Evolutionary conservation across 2,797 vertebrate species (phyloP).

Genomic region (Tragelaphus eurycerus): DNA sequence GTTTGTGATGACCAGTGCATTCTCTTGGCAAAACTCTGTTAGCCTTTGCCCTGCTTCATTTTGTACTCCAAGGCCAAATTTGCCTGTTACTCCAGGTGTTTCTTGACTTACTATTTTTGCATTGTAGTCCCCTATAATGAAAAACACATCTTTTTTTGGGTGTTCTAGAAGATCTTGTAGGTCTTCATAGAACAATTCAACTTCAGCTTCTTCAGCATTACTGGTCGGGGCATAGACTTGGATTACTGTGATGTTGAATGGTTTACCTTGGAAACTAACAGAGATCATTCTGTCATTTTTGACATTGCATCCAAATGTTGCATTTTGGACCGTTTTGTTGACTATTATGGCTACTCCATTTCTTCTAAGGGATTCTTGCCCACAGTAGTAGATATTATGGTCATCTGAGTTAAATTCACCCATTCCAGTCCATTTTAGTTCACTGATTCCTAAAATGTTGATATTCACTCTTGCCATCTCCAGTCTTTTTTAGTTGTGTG

Average conservation of each 20-base stretch:
- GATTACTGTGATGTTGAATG: not conserved
- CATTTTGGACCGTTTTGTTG: rapidly evolving
- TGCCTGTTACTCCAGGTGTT: not conserved
- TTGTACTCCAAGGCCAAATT: not conserved
- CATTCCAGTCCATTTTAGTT: not conserved
- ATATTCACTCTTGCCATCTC: not conserved
- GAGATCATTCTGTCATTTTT: not conserved
- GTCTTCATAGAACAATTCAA: not conserved
- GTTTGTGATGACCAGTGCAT: not conserved
- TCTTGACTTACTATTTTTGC: not conserved
- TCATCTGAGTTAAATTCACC: not conserved
- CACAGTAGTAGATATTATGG: not conserved
- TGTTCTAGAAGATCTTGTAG: not conserved
- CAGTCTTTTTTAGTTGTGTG: not conserved
- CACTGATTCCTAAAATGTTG: not conserved
- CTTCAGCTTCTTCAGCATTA: not conserved
- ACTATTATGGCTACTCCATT: not conserved
- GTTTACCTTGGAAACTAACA: not conserved
- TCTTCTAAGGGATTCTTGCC: not conserved
- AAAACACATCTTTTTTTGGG: not conserved
- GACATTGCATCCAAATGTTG: not conserved
- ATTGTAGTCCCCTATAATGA: not conserved
- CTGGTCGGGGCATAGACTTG: not conserved
- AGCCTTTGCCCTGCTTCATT: not conserved
- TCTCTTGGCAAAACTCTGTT: not conserved